These are phyloP conservation scores for Sorex maritimensis DNA, from an alignment of 2,797 vertebrate species.

Conservation along the genomic window DNA sequence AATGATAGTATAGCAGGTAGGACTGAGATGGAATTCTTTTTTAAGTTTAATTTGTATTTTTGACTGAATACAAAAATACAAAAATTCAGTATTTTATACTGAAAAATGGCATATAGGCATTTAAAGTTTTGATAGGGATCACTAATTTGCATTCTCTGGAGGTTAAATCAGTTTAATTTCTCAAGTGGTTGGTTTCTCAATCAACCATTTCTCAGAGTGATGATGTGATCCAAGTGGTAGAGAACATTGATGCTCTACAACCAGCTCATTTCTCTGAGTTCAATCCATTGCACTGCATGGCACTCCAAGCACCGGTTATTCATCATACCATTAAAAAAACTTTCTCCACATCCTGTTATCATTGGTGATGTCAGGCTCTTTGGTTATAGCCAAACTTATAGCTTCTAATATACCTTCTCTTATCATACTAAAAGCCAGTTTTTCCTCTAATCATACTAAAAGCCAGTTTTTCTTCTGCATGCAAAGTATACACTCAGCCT, in stretches of 20 bases:
- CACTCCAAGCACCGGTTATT: too few species aligned
- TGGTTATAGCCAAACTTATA: conserved; percentile 22
- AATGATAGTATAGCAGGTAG: too few species aligned
- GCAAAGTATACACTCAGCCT: conserved; percentile 3
- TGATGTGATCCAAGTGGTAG: too few species aligned
- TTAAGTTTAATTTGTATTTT: too few species aligned
- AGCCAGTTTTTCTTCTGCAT: neutral
- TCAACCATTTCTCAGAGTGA: too few species aligned
- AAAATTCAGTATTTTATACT: too few species aligned
- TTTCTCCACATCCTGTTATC: neutral
- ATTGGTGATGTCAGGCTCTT: neutral
- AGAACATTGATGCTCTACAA: too few species aligned
- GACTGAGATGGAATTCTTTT: too few species aligned
- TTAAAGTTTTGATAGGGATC: conserved; percentile 37
- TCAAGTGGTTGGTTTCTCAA: neutral
- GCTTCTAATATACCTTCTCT: conserved; percentile 20
- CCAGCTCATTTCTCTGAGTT: too few species aligned
- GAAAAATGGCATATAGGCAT: neutral
- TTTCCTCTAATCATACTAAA: neutral
- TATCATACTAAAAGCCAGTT: conserved; percentile 36
- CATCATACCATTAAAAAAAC: too few species aligned
- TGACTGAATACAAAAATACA: too few species aligned
- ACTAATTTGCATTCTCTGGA: neutral
- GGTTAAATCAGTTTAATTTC: conserved; percentile 14
- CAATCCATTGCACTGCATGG: too few species aligned